These are phyloP conservation scores for Caenorhabditis remanei DNA, from an alignment of 1,140 invertebrate genomes.

Conservation along the genomic window DNA sequence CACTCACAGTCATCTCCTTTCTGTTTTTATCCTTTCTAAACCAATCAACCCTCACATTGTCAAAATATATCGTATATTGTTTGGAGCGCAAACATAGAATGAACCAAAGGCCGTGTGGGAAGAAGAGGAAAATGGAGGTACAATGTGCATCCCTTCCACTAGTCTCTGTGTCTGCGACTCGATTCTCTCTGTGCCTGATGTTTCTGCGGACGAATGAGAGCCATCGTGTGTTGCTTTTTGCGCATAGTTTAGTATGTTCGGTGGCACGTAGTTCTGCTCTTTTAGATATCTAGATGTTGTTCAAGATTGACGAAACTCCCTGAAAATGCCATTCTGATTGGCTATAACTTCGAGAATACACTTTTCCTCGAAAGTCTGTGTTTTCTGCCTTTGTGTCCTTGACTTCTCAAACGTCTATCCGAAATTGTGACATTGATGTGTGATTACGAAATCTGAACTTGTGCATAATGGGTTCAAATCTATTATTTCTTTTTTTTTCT, in stretches of 20 bases:
- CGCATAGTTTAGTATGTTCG: not conserved
- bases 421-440: too few relatives aligned
- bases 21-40: constrained; percentile 1
- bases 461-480: too few relatives aligned
- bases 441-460: too few relatives aligned
- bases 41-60: constrained; percentile 28
- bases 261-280: not conserved
- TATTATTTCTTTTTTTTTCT: too few relatives aligned
- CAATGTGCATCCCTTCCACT: constrained; percentile 5
- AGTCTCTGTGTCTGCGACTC: constrained; percentile 24
- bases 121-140: not conserved
- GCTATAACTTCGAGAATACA: too few relatives aligned
- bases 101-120: not conserved
- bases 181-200: not conserved
- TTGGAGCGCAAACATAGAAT: constrained; percentile 30
- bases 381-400: too few relatives aligned
- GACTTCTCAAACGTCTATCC: too few relatives aligned
- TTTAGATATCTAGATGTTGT: not conserved
- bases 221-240: constrained; percentile 1
- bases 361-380: too few relatives aligned
- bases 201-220: constrained; percentile 13
- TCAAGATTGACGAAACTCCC: not conserved
- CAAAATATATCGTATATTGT: constrained; percentile 11
- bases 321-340: too few relatives aligned
- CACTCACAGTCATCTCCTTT: not conserved